Base-by-base conservation (phyloP, 2,797 vertebrate species). In the Eupleurogrammus muticus region DNA sequence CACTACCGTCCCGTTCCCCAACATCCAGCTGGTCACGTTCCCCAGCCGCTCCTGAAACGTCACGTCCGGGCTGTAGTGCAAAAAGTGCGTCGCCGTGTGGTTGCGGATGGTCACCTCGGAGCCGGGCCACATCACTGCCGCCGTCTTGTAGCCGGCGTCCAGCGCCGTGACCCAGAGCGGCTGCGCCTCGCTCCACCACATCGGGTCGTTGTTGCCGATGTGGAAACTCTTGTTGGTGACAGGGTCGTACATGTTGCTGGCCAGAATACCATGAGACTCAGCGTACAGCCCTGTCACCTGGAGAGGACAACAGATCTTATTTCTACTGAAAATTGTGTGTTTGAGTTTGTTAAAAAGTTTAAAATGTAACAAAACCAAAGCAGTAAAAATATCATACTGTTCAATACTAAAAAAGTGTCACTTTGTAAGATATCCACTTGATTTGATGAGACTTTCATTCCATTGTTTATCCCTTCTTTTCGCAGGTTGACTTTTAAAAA, bases 51-150 rank as follows among this genome's bases (percentile, higher is more conserved):
- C 84, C 52, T 48, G 60, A 83, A 99, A 99, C 0, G 85, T 83
- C 68, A 98, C 90, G 0, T 60, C n/a, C 0, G 38, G 0, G 85
- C 92, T 70, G 20, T 98, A 99, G 12, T 82, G 90, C 50, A 96
- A 75, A 60, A 90, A 96, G 84, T 97, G 94, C 0, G 84, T 89
- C 2, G 96, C 86, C 0, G 93, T 96, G 0, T 58, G 86, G 74
- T 95, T 90, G 1, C 89, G 82, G 66, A 97, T 96, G 70, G 17
- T 28, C 1, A 97, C 88, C 1, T 97, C 96, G 0, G 94, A 95
- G 10, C 97, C 98, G 0, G 98, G 98, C 98, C 98, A 99, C 98
- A 99, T 99, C 1, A 94, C 92, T 36, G 95, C 90, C 1, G 96
- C 97, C 1, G 97, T 98, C 87, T 91, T 94, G 40, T 94, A 96